Evolutionary conservation across 2,888 invertebrate genomes (phyloP).

Genomic region (Plagodis dolabraria): DNA sequence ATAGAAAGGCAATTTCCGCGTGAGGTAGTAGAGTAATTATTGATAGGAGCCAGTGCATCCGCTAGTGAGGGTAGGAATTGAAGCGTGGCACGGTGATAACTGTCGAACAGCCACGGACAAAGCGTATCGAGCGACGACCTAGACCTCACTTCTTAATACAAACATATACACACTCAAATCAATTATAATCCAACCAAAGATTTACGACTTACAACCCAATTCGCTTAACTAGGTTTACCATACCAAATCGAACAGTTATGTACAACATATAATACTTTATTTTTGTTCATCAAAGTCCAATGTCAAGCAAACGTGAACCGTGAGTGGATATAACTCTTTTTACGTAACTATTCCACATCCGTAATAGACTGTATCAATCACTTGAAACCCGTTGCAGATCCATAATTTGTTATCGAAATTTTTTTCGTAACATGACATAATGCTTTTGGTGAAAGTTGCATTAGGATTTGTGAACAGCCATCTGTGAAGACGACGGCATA

Average conservation of each 20-base stretch:
- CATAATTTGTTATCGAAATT: conserved; percentile 44
- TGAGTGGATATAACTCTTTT: conserved; percentile 23
- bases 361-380: conserved; percentile 34
- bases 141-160: conserved; percentile 42
- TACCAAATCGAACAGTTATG: conserved; percentile 18
- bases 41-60: conserved; percentile 52
- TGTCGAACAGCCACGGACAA: conserved; percentile 39
- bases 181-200: conserved; percentile 13
- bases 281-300: conserved; percentile 1
- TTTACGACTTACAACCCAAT: conserved; percentile 7
- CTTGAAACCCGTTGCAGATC: conserved; percentile 33
- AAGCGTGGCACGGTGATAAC: conserved; percentile 61
- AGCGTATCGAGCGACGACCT: conserved; percentile 36
- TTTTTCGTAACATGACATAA: conserved; percentile 47
- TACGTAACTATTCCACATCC: conserved; percentile 28
- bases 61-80: conserved; percentile 62
- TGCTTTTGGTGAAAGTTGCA: conserved; percentile 50
- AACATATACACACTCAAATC: conserved; percentile 12
- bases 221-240: conserved; percentile 18
- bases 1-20: conserved; percentile 20
- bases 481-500: conserved; percentile 35
- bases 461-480: conserved; percentile 44
- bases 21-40: conserved; percentile 49
- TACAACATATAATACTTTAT: neutral
- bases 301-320: conserved; percentile 4